Conservation (phyloP, 2,797 vertebrate genomes). For the Trachops cirrhosus region DNA sequence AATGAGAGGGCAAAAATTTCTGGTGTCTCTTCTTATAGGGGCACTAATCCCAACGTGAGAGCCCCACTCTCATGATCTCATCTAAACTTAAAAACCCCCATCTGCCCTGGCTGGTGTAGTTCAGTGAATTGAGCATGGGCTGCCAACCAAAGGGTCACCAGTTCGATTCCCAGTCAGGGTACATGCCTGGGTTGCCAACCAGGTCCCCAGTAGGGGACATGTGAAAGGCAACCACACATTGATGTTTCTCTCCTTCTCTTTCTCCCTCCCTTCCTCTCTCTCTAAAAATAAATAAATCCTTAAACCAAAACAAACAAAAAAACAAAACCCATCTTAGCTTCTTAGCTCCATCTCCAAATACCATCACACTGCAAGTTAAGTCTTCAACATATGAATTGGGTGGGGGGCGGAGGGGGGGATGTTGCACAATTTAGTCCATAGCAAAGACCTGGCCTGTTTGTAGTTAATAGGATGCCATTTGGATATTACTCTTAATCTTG, state of each 20-base stretch:
- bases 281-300: too few species aligned
- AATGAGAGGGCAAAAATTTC: neutral
- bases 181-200: too few species aligned
- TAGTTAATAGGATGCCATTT: neutral
- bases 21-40: neutral
- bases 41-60: neutral
- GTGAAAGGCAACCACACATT: too few species aligned
- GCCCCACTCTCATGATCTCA: neutral
- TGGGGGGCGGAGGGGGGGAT: fast-evolving
- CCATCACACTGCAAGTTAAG: neutral
- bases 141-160: too few species aligned
- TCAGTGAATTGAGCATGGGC: too few species aligned
- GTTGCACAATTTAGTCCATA: neutral
- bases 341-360: neutral
- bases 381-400: neutral
- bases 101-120: too few species aligned
- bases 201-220: too few species aligned
- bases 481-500: constrained; percentile 35
- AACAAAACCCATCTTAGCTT: too few species aligned
- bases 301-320: too few species aligned
- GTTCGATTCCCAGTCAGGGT: too few species aligned
- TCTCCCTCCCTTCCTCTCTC: too few species aligned
- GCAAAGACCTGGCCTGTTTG: neutral
- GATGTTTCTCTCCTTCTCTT: too few species aligned
- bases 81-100: neutral